Base-by-base conservation (phyloP, 1,140 invertebrate genomes). In the Ceratitis capitata region DNA sequence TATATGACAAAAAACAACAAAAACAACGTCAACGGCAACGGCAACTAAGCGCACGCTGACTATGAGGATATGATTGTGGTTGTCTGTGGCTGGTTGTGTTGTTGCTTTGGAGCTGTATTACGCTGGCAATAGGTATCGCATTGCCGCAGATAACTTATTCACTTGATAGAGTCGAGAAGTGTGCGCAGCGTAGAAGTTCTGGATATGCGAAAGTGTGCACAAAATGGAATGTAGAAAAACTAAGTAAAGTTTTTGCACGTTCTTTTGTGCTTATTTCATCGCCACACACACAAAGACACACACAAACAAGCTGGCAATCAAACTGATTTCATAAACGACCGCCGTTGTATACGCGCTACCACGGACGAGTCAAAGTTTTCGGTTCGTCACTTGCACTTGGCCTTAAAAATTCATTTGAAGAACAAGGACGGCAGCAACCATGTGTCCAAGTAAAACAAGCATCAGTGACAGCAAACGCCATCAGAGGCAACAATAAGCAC, bases 321-420 rank as follows among this genome's bases (percentile, higher is more conserved):
- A 35, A 23, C 26, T 45, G 19, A 78, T 45, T 78, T 39, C 32
- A 35, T 69, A 32, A 39, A 69, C 69, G 26, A 39, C 69, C 45
- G 69, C 69, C n/a, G 69, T 78, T 78, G 69, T 45, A 39, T 23
- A 78, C 23, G 58, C 58, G 14, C 14, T n/a, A n/a, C 14, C 29
- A 26, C 23, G 23, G 58, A 64, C 58, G 58, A 29, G 58, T 12
- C 23, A 39, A 45, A 45, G 69, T 78, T 78, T 78, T n/a, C n/a
- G 69, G 69, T 32, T 78, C 69, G 39, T 78, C 42, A 78, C 32
- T 49, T 83, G 90, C 91, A 88, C 89, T 86, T 91, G 89, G 89
- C 89, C 89, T 91, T 90, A 89, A 91, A 89, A 87, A 61, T n/a
- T 87, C 87, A 89, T 89, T 91, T 91, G 89, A 91, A 91, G 89